Conservation (phyloP, 2,888 invertebrate species). For the Eristalinus aeneus region DNA sequence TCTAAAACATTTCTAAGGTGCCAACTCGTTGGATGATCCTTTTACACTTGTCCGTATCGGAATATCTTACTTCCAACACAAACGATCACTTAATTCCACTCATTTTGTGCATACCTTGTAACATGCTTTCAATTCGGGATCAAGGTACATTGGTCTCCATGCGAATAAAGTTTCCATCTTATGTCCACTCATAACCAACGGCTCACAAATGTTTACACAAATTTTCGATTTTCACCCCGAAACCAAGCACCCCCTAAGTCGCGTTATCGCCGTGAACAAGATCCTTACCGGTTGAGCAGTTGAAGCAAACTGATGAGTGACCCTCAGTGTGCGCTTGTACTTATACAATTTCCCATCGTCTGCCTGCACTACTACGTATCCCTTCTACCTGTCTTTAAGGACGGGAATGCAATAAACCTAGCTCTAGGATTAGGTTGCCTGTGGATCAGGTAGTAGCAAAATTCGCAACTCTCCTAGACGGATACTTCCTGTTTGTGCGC, state of each 20-base stretch:
- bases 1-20: no score
- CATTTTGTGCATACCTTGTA: slow-evolving; percentile 34
- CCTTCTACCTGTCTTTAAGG: slow-evolving; percentile 27
- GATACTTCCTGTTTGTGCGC: slow-evolving; percentile 14
- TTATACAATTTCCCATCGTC: background rate
- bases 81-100: background rate
- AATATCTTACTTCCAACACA: background rate
- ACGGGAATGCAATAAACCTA: background rate
- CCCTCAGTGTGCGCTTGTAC: slow-evolving; percentile 8
- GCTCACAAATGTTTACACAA: background rate
- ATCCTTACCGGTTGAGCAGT: slow-evolving; percentile 37
- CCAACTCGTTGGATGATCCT: no score
- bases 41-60: no score
- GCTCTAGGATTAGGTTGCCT: slow-evolving; percentile 19
- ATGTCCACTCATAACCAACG: background rate
- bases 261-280: background rate
- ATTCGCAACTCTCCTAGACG: slow-evolving; percentile 12
- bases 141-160: slow-evolving; percentile 34
- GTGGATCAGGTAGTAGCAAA: slow-evolving; percentile 11
- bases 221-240: background rate
- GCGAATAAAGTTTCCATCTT: slow-evolving; percentile 33
- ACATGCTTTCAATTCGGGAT: slow-evolving; percentile 26
- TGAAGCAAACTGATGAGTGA: slow-evolving; percentile 37
- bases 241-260: background rate
- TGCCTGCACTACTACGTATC: background rate